Conservation (phyloP, 2,888 invertebrate genomes). For the Vanessa cardui region DNA sequence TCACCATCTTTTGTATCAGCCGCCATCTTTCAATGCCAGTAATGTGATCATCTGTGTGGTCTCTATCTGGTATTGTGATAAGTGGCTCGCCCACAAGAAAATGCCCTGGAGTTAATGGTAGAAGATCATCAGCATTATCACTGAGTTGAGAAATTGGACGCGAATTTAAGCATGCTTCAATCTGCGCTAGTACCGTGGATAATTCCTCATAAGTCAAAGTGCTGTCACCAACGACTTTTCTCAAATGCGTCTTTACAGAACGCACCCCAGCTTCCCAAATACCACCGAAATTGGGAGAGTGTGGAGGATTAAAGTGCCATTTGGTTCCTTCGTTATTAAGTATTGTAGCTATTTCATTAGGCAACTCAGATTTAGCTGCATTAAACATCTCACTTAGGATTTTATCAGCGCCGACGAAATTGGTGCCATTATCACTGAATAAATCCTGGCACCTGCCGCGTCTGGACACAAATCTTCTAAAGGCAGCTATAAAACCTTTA, state of each 20-base stretch:
- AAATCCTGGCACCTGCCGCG: constrained; percentile 33
- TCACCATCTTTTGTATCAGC: background rate
- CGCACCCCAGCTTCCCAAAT: constrained; percentile 36
- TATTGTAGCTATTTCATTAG: constrained; percentile 14
- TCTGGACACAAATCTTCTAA: constrained; percentile 29
- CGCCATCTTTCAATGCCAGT: background rate
- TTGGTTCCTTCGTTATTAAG: constrained; percentile 15
- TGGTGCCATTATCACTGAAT: constrained; percentile 40
- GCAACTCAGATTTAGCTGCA: constrained; percentile 13
- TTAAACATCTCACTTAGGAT: constrained; percentile 20
- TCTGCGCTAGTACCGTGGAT: constrained; percentile 28
- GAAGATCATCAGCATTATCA: constrained; percentile 27
- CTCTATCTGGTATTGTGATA: constrained; percentile 18
- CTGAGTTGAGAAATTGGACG: constrained; percentile 28
- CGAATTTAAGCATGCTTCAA: constrained; percentile 39
- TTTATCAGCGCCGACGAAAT: constrained; percentile 38
- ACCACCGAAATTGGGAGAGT: constrained; percentile 37
- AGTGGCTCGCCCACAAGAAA: constrained; percentile 40
- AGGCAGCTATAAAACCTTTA: constrained; percentile 42
- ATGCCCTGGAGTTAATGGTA: constrained; percentile 38
- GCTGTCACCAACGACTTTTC: background rate
- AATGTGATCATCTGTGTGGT: background rate
- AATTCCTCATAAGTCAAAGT: constrained; percentile 36
- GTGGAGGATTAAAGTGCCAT: constrained; percentile 37
- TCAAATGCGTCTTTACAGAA: constrained; percentile 18